Conservation (phyloP, 2,888 invertebrate species). For the Homarus gammarus region DNA sequence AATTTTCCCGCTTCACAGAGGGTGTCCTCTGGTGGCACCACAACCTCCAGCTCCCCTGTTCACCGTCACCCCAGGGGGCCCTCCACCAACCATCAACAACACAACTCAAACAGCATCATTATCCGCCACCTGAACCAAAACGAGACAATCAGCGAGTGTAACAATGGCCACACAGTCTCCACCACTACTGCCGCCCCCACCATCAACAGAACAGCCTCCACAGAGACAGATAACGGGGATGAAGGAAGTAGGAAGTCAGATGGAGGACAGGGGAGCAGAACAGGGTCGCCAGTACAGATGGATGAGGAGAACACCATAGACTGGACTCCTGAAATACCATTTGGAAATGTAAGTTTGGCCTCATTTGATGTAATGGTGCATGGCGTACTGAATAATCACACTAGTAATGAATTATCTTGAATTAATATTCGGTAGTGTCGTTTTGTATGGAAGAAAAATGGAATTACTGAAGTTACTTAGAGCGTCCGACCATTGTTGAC, state of each 20-base stretch:
- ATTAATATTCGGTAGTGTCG: too few species aligned
- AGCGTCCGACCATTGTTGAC: too few species aligned
- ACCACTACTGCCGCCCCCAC: neutral
- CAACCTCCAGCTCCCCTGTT: neutral
- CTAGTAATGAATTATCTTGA: neutral
- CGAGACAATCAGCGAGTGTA: neutral
- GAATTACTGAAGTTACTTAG: too few species aligned
- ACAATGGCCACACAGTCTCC: slow-evolving; percentile 29
- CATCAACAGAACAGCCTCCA: slow-evolving; percentile 11
- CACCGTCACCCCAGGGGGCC: neutral
- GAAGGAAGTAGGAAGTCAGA: slow-evolving; percentile 76
- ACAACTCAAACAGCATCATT: neutral
- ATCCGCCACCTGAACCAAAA: neutral
- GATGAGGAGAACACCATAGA: slow-evolving; percentile 81
- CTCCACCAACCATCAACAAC: neutral
- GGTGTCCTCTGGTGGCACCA: neutral
- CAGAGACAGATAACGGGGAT: slow-evolving; percentile 34
- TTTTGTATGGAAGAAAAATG: too few species aligned
- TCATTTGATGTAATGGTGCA: too few species aligned
- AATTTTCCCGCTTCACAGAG: neutral
- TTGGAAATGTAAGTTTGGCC: slow-evolving; percentile 87
- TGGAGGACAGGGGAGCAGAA: slow-evolving; percentile 79
- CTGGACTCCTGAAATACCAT: slow-evolving; percentile 95
- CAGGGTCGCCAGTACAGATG: slow-evolving; percentile 79
- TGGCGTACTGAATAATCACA: neutral